phyloP scores from a whole-genome alignment of 2,888 invertebrate species.

The Liodrosophila aerea region DNA sequence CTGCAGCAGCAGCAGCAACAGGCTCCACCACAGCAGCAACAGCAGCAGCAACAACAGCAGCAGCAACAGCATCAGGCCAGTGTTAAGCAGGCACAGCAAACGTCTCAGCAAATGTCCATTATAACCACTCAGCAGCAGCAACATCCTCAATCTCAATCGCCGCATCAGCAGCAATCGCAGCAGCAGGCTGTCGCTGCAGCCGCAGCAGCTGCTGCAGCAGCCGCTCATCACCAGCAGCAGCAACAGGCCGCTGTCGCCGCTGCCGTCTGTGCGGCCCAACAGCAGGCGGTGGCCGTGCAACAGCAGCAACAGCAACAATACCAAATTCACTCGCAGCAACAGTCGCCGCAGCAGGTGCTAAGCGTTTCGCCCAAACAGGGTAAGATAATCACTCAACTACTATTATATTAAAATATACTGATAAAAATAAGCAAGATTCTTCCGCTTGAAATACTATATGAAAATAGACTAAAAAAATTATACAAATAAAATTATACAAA shows the following conservation, averaged over 20 bases:
- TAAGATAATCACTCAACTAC: conserved; percentile 68
- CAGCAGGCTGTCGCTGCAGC: conserved; percentile 76
- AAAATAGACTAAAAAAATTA: too few relatives aligned
- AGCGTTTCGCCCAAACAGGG: conserved; percentile 82
- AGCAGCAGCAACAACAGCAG: conserved; percentile 71
- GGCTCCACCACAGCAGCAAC: conserved; percentile 69
- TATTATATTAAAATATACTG: too few relatives aligned
- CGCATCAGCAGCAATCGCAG: conserved; percentile 74
- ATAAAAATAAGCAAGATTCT: not conserved
- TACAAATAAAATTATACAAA: too few relatives aligned
- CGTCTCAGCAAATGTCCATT: conserved; percentile 76
- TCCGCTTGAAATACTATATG: not conserved
- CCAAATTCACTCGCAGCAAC: conserved; percentile 82
- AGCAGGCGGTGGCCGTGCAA: conserved; percentile 80
- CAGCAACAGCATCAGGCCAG: conserved; percentile 64
- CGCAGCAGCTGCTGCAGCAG: conserved; percentile 75
- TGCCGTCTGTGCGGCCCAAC: conserved; percentile 78
- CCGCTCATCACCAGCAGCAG: conserved; percentile 78
- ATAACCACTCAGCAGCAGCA: conserved; percentile 74
- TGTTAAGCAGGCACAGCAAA: conserved; percentile 75
- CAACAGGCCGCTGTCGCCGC: conserved; percentile 75
- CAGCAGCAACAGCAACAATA: conserved; percentile 81
- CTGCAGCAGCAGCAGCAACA: conserved; percentile 80
- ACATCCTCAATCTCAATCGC: conserved; percentile 77
- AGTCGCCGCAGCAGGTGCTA: conserved; percentile 82